Conservation (phyloP, 2,113 vertebrate genomes). For the Neofelis nebulosa region DNA sequence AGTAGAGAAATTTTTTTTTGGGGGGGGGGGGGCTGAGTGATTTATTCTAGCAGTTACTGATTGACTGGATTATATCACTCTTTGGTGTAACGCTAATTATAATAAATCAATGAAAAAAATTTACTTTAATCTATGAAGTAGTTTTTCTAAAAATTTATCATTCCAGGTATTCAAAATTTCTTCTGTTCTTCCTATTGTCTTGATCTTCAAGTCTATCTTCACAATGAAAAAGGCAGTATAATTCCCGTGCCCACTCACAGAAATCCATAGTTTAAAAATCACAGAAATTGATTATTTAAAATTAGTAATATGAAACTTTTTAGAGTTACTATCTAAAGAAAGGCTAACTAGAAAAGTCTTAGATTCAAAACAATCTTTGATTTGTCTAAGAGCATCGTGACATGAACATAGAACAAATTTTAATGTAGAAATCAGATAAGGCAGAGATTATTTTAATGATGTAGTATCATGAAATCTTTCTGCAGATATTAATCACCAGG, state of each 20-base stretch:
- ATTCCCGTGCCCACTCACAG: not conserved
- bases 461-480: not conserved
- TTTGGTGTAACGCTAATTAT: not conserved
- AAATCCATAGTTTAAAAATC: not conserved
- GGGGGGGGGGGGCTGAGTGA: not conserved
- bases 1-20: not conserved
- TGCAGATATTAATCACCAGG: not conserved
- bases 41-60: not conserved
- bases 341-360: not conserved
- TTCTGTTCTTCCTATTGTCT: not conserved
- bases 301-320: not conserved
- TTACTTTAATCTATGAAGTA: not conserved
- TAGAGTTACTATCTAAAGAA: not conserved
- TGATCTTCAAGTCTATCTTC: not conserved
- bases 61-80: not conserved
- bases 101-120: not conserved
- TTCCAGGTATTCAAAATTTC: not conserved
- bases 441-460: not conserved
- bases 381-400: not conserved
- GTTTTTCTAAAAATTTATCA: not conserved
- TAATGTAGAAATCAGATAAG: not conserved
- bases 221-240: not conserved
- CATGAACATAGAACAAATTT: not conserved
- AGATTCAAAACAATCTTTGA: not conserved
- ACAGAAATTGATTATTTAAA: not conserved